A percentile compares a stretch with the other conserved stretches of the same genome.
phyloP scores from a whole-genome alignment of 2,113 vertebrate species.

The Corapipo altera region DNA sequence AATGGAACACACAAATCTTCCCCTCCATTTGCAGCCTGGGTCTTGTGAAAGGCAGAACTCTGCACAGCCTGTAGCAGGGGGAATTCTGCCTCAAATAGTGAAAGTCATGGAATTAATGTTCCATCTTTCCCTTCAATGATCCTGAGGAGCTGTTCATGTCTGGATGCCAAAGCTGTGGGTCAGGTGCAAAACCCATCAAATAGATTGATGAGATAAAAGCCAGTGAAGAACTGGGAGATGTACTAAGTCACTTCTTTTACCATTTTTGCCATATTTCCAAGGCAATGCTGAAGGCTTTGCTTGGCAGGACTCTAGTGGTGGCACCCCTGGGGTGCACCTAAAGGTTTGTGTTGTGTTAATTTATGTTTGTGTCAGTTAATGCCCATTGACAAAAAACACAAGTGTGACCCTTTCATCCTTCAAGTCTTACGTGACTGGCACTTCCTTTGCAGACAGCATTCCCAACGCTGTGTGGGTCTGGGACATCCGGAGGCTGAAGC shows the following conservation, averaged over 20 bases:
- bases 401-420: background rate
- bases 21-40: background rate
- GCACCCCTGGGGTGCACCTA: background rate
- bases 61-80: background rate
- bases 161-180: background rate
- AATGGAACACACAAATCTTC: background rate
- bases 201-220: background rate
- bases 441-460: slow-evolving; percentile 81
- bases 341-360: background rate
- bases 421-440: accelerated
- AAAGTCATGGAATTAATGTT: background rate
- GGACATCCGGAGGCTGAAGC: slow-evolving; percentile 86
- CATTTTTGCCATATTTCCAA: background rate
- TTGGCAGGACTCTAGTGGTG: background rate
- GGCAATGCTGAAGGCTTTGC: background rate
- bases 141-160: background rate
- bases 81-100: background rate
- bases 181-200: background rate
- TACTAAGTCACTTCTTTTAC: background rate
- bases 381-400: background rate
- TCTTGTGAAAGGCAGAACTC: background rate
- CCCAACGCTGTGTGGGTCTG: slow-evolving; percentile 90
- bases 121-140: background rate
- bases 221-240: background rate
- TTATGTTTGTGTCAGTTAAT: background rate